Base-by-base conservation (phyloP, 2,888 invertebrate genomes). In the Apamea monoglypha region DNA sequence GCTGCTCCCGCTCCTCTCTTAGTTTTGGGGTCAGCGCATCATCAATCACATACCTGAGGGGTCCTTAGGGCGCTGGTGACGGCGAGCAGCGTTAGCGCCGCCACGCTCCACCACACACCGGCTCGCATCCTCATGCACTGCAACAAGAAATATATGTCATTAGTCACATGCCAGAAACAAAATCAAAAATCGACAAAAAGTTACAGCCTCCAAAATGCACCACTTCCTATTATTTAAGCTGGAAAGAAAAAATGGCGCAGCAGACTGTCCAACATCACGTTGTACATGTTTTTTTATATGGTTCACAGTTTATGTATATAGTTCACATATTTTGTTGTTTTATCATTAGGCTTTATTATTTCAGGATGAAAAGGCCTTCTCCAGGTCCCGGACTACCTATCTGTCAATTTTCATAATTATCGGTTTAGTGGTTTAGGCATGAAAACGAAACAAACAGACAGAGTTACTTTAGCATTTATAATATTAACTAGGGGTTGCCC, bases 51-150 rank as follows among this genome's bases (percentile, higher is more conserved):
- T 90, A 96, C 96, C 96, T 96, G 96, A 79, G 94, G 83, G 86
- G 95, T 93, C 78, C 96, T 93, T 80, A 95, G 92, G 87, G 96
- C 95, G 91, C 92, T 92, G 89, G 94, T 91, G 88, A 93, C 93
- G 74, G 95, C 93, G 64, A 96, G 92, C 90, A 96, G 93, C 90
- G 95, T 90, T 86, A 96, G 92, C 94, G 95, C 95, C 78, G 92
- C 92, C 79, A 94, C 95, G 92, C 95, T 92, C 94, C 96, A 95
- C 93, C 95, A 94, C 91, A 95, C 94, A 85, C 94, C 94, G 88
- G 91, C 92, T 92, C 96, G 95, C 96, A 96, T 96, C 92, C 93
- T 95, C 92, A 92, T 91, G 89, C 92, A 91, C 96, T 96, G 94
- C 0, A 96, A 96, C 91, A 93, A 87, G 1, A 44, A 29, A 76